These are phyloP conservation scores for Australoheros facetus DNA, from an alignment of 2,797 vertebrate species.

Conservation along the genomic window DNA sequence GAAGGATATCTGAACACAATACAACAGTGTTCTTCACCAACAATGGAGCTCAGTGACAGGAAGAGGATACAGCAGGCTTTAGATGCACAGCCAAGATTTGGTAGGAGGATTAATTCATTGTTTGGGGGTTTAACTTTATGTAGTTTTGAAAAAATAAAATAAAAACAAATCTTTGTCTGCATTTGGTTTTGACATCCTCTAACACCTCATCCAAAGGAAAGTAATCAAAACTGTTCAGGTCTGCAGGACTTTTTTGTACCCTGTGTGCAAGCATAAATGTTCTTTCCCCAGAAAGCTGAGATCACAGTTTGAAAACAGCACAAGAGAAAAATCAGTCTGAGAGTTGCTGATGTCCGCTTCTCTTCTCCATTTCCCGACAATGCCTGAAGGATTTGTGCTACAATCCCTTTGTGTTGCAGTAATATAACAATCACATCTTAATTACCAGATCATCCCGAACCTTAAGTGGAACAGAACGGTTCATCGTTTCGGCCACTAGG, in stretches of 20 bases:
- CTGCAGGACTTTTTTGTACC: background rate
- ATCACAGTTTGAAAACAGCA: background rate
- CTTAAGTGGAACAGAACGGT: background rate
- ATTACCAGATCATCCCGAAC: background rate
- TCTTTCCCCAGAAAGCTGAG: background rate
- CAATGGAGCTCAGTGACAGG: background rate
- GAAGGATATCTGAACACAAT: background rate
- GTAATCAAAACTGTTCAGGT: background rate
- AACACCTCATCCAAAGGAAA: background rate
- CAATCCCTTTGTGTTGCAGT: background rate
- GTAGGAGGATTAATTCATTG: background rate
- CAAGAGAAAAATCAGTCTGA: background rate
- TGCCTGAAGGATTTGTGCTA: background rate
- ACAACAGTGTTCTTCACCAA: background rate
- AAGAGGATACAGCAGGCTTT: background rate
- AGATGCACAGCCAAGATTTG: background rate
- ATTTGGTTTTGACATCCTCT: background rate
- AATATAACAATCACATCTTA: background rate
- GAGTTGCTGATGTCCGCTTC: background rate
- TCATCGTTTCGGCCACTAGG: constrained; percentile 36
- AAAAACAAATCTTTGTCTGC: too few species aligned
- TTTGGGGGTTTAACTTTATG: background rate
- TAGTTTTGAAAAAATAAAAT: too few species aligned
- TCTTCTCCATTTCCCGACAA: background rate
- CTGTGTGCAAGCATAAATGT: background rate